Conservation (phyloP, 2,888 invertebrate genomes). For the Eristalinus sepulchralis region DNA sequence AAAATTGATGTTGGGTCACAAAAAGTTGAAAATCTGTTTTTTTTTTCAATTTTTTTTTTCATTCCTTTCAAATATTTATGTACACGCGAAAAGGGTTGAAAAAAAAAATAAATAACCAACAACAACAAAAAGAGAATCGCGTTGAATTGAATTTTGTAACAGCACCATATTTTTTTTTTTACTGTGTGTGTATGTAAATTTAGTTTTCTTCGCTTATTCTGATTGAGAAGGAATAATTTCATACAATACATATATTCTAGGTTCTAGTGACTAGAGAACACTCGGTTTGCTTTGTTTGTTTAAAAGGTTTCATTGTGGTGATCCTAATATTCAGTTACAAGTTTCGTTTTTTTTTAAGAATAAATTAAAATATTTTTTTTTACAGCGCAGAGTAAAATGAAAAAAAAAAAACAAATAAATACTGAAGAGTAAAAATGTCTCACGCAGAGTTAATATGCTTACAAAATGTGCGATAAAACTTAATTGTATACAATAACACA, state of each 20-base stretch:
- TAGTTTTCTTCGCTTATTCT: conserved; percentile 4
- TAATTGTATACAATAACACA: conserved; percentile 1
- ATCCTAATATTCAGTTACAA: conserved; percentile 63
- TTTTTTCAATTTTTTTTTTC: conserved; percentile 4
- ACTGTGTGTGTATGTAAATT: conserved; percentile 27
- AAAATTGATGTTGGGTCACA: conserved; percentile 30
- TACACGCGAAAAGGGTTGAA: conserved; percentile 25
- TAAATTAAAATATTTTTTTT: not conserved
- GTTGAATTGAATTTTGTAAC: conserved; percentile 41
- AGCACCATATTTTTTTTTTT: conserved; percentile 65
- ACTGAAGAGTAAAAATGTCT: conserved; percentile 67
- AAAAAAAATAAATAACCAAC: too few relatives aligned
- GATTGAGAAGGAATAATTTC: conserved; percentile 18
- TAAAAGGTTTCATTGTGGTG: conserved; percentile 49
- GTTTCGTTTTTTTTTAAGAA: conserved; percentile 1
- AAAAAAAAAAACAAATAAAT: conserved; percentile 44
- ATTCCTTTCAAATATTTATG: conserved; percentile 9
- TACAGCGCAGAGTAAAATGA: conserved; percentile 16
- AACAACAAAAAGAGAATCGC: conserved; percentile 26
- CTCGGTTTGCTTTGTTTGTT: conserved; percentile 73
- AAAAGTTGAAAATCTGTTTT: too few relatives aligned
- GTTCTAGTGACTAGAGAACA: conserved; percentile 78
- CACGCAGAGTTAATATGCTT: conserved; percentile 32
- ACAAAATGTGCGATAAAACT: conserved; percentile 47
- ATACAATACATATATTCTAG: conserved; percentile 72